Percentiles rank a stretch among this genome's conserved stretches.
Conservation (phyloP, 2,797 vertebrate genomes). For the Anniella stebbinsi region DNA sequence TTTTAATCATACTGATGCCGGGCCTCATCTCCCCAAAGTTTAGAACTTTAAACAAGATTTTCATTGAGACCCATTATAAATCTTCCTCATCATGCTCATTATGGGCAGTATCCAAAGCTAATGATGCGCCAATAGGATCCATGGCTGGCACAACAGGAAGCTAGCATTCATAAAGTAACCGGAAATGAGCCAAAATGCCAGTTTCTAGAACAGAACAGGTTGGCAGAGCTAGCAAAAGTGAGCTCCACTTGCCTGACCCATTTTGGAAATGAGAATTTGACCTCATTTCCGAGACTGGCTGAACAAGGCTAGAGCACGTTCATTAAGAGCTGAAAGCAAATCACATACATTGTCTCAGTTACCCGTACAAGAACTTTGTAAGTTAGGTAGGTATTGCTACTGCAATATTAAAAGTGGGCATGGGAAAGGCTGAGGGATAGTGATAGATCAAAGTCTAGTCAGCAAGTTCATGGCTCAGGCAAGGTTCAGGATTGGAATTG, state of each 20-base stretch:
- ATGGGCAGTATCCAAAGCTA: too few species aligned
- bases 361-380: background rate
- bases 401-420: background rate
- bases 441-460: background rate
- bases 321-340: background rate
- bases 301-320: background rate
- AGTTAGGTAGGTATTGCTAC: background rate
- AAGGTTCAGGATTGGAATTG: background rate
- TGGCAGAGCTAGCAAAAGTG: too few species aligned
- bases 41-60: slow-evolving; percentile 4
- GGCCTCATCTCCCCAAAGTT: background rate
- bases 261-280: too few species aligned
- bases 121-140: too few species aligned
- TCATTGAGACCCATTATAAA: background rate
- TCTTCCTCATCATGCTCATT: too few species aligned
- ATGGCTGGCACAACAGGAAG: too few species aligned
- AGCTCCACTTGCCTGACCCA: too few species aligned
- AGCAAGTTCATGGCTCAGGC: background rate
- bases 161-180: too few species aligned
- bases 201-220: too few species aligned
- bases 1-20: background rate
- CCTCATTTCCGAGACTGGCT: background rate
- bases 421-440: background rate
- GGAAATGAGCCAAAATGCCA: too few species aligned
- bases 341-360: background rate